Evolutionary conservation across 2,888 invertebrate genomes (phyloP), one percentile per base, ranked within the genome.

Genomic region (Psylliodes chrysocephalus): DNA sequence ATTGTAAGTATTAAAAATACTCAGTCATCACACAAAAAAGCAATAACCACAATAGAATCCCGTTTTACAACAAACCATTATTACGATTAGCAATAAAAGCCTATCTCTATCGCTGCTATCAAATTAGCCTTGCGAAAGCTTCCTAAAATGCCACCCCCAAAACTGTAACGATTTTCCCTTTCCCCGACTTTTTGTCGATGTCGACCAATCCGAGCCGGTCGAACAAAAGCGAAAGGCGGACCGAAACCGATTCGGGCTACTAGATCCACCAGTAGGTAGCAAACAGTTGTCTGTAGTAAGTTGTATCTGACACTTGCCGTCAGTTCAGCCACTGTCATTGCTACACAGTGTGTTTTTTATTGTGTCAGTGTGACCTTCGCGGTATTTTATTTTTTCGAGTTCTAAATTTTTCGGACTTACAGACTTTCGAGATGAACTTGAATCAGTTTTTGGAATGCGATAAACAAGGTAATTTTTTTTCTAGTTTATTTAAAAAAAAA

Each of bases 151-250:
- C 61, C 56, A 61, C 62, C 65, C 65, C 47, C 47, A 62, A 61
- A 61, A 57, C 40, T 42, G 54, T 62, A 65, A 65, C 61, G 61
- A 65, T 62, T 65, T 62, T 46, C 61, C 61, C 65, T 61, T 56
- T 59, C 61, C 53, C 19, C 12, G 44, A 15, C 30, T 54, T 53
- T 51, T 33, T 30, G 30, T 33, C 12, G 28, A 18, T 18, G 28
- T 14, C 49, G 25, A 28, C 65, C 65, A 65, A 65, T 65, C 30
- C 47, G 30, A 38, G 8, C 57, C 19, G 47, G n/a, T n/a, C 28
- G 35, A 22, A 42, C n/a, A 54, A 65, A 65, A 54, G 14, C 42
- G 64, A 54, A 59, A 65, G 65, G 65, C 65, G 65, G 65, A 49
- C 49, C 61, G 49, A 28, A 28, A 28, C 40, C 12, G 47, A 64